A percentile compares a stretch with the other conserved stretches of the same genome.
Evolutionary conservation across 2,888 invertebrate species (phyloP).

Genomic region (Choreutis nemorana): DNA sequence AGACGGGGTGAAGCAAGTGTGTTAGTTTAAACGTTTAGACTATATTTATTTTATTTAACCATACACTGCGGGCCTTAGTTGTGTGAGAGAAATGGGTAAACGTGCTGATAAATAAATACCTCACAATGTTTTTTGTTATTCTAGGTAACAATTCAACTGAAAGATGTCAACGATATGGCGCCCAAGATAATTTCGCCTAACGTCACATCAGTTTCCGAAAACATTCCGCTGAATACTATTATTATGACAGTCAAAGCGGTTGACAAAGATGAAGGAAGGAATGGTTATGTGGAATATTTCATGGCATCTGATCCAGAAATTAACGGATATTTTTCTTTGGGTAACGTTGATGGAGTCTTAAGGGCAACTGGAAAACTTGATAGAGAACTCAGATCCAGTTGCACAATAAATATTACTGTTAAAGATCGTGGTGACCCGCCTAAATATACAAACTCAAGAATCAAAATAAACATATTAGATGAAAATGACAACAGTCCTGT

Average conservation of each 20-base stretch:
- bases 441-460: slow-evolving; percentile 71
- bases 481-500: slow-evolving; percentile 92
- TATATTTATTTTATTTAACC: background rate
- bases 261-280: slow-evolving; percentile 90
- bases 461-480: slow-evolving; percentile 80
- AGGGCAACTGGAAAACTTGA: slow-evolving; percentile 88
- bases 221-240: slow-evolving; percentile 85
- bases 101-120: too few relatives aligned
- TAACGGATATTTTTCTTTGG: slow-evolving; percentile 79
- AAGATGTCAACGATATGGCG: slow-evolving; percentile 92
- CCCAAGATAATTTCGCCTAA: slow-evolving; percentile 86
- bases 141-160: slow-evolving; percentile 85
- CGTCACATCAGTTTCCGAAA: slow-evolving; percentile 82
- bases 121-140: slow-evolving; percentile 19
- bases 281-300: slow-evolving; percentile 89
- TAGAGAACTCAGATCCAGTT: slow-evolving; percentile 79
- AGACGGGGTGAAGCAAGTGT: slow-evolving; percentile 12
- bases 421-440: slow-evolving; percentile 89
- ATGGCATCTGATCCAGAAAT: slow-evolving; percentile 72
- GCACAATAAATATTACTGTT: slow-evolving; percentile 81
- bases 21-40: slow-evolving; percentile 1
- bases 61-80: too few relatives aligned
- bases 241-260: slow-evolving; percentile 89
- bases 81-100: too few relatives aligned
- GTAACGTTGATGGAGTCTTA: slow-evolving; percentile 86